phyloP scores from a whole-genome alignment of 2,888 invertebrate genomes.

The Amiota mariae region DNA sequence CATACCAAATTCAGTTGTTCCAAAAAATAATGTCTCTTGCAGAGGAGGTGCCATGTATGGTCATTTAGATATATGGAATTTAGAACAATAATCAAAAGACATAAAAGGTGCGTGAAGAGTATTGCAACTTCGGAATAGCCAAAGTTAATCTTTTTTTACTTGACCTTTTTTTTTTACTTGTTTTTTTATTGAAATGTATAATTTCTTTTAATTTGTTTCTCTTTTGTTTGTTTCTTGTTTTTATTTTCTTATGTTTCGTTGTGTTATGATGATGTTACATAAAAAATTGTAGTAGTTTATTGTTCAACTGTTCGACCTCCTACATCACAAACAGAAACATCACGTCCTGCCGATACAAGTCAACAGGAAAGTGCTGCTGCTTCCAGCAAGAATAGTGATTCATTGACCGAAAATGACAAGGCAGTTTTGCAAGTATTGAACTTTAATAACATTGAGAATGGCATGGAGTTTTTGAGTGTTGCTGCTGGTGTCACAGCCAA shows the following conservation, averaged over 20 bases:
- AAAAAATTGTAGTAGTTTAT: conserved; percentile 62
- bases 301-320: conserved; percentile 61
- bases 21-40: no score
- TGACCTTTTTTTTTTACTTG: conserved; percentile 8
- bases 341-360: conserved; percentile 49
- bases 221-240: conserved; percentile 19
- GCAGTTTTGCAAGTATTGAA: conserved; percentile 55
- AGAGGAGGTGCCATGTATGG: no score
- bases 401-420: conserved; percentile 53
- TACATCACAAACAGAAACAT: conserved; percentile 63
- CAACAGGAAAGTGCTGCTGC: conserved; percentile 44
- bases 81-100: no score
- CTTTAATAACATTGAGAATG: conserved; percentile 68
- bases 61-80: no score
- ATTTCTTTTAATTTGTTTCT: conserved; percentile 15
- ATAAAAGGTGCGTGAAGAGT: no score
- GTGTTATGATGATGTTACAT: conserved; percentile 39
- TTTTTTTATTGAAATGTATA: conserved; percentile 42
- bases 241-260: conserved; percentile 19
- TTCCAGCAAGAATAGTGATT: conserved; percentile 54
- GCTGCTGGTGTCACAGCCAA: conserved; percentile 91
- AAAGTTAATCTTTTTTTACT: no score
- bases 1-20: no score
- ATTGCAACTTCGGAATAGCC: no score
- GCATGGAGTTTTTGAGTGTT: conserved; percentile 80